Evolutionary conservation across 1,140 invertebrate species (phyloP).

Genomic region (Cephus cinctus): DNA sequence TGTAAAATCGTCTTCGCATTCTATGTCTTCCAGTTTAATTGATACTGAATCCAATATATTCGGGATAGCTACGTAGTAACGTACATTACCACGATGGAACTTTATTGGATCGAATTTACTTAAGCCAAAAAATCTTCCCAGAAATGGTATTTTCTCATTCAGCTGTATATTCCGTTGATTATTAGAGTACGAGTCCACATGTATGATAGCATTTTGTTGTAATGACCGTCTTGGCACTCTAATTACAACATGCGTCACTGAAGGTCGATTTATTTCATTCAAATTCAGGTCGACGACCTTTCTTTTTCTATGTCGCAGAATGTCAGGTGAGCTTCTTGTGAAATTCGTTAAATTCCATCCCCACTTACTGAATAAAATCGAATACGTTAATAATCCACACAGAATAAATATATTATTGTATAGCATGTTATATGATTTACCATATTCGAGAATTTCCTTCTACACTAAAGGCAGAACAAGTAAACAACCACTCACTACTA

Average conservation of each 20-base stretch:
- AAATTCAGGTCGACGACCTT: conserved; percentile 64
- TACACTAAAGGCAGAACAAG: conserved; percentile 61
- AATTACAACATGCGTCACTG: conserved; percentile 71
- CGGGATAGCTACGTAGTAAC: conserved; percentile 34
- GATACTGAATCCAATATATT: conserved; percentile 30
- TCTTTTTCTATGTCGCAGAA: conserved; percentile 50
- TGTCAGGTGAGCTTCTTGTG: conserved; percentile 60
- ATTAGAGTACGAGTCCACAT: conserved; percentile 37
- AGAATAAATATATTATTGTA: conserved; percentile 3
- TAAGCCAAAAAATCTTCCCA: conserved; percentile 16
- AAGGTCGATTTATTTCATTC: conserved; percentile 59
- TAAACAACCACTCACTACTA: conserved; percentile 70
- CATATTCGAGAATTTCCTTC: conserved; percentile 61
- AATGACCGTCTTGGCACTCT: conserved; percentile 57
- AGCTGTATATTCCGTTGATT: conserved; percentile 23
- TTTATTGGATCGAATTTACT: conserved; percentile 13
- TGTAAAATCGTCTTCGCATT: conserved; percentile 46
- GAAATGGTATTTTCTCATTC: conserved; percentile 9
- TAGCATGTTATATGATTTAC: conserved; percentile 49
- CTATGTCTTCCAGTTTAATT: conserved; percentile 33
- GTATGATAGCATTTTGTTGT: conserved; percentile 31
- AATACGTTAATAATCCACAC: not conserved
- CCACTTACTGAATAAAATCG: conserved; percentile 58
- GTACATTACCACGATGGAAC: conserved; percentile 27
- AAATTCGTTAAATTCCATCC: conserved; percentile 66